A percentile compares a stretch with the other conserved stretches of the same genome.
Evolutionary conservation across 2,113 vertebrate species (phyloP).

Genomic region (human): DNA sequence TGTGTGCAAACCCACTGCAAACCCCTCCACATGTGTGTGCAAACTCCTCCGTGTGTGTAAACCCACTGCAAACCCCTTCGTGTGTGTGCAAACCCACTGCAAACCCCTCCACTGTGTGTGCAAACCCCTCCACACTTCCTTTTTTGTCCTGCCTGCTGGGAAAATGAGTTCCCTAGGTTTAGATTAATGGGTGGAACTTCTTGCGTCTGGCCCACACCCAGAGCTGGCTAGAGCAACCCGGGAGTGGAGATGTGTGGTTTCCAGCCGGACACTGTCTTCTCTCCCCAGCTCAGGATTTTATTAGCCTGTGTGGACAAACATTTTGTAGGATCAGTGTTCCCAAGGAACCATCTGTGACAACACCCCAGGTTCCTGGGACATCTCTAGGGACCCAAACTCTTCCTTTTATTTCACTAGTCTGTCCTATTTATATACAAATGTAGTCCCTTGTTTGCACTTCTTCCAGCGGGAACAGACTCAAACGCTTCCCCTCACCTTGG

Average conservation of each 20-base stretch:
- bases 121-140: neutral
- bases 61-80: too few relatives aligned
- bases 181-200: neutral
- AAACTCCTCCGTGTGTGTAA: too few relatives aligned
- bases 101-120: too few relatives aligned
- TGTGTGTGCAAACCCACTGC: too few relatives aligned
- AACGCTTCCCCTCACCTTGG: neutral
- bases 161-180: neutral
- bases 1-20: too few relatives aligned
- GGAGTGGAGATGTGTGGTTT: neutral
- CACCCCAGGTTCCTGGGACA: neutral
- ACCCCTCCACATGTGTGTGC: too few relatives aligned
- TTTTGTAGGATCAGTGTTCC: neutral
- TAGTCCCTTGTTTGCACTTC: neutral
- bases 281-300: neutral
- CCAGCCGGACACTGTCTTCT: neutral
- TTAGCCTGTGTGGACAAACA: slow-evolving; percentile 38
- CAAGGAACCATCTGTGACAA: neutral
- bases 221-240: neutral
- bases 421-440: neutral
- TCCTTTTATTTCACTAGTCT: neutral
- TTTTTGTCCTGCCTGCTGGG: neutral
- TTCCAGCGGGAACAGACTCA: neutral
- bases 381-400: neutral
- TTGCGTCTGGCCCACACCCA: neutral